These are phyloP conservation scores for Apamea anceps DNA, from an alignment of 2,888 invertebrate genomes.

Conservation along the genomic window DNA sequence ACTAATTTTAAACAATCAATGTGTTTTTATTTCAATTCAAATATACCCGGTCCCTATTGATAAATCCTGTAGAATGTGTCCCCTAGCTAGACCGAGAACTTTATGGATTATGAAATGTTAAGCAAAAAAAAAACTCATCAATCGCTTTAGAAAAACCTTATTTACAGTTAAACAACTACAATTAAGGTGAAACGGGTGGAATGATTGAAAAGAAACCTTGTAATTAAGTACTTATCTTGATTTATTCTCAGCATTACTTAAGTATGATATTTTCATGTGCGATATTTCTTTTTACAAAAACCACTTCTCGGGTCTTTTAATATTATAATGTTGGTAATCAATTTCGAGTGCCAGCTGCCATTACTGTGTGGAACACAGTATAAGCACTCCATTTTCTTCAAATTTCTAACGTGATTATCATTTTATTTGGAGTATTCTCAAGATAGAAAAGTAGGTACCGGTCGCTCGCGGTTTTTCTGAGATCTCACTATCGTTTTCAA, in stretches of 20 bases:
- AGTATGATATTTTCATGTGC: conserved; percentile 4
- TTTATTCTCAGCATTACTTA: conserved; percentile 15
- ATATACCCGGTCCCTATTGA: neutral
- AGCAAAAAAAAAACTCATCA: neutral
- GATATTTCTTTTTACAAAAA: conserved; percentile 23
- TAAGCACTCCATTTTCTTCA: conserved; percentile 26
- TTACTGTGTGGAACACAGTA: conserved; percentile 19
- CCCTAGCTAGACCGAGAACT: neutral
- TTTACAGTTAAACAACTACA: conserved; percentile 2
- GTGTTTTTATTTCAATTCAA: neutral
- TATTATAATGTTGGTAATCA: conserved; percentile 42
- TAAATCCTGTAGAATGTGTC: neutral
- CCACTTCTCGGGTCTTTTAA: neutral
- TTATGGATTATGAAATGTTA: neutral
- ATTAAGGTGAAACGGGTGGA: conserved; percentile 12
- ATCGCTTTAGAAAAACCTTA: neutral
- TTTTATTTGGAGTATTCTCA: conserved; percentile 22
- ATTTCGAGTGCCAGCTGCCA: conserved; percentile 30
- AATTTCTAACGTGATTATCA: conserved; percentile 23
- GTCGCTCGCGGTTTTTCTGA: neutral
- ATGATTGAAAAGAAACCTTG: conserved; percentile 31
- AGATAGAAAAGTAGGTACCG: neutral
- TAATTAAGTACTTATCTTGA: conserved; percentile 34
- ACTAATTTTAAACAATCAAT: neutral
- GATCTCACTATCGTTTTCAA: neutral